Percentiles rank a stretch among this genome's conserved stretches.
Evolutionary conservation across 2,888 invertebrate genomes (phyloP).

Genomic region (Aelia acuminata): DNA sequence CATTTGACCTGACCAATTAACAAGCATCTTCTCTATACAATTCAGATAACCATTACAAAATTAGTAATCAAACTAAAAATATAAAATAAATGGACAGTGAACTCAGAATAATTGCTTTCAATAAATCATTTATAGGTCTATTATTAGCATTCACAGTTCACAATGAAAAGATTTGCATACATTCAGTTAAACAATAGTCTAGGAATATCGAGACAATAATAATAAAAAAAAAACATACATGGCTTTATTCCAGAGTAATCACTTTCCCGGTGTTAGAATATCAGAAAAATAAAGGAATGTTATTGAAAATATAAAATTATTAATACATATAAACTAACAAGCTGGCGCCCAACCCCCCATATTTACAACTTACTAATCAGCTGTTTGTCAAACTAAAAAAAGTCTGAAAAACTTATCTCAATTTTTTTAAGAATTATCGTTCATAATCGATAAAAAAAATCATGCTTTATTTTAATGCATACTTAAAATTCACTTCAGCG

Average conservation of each 20-base stretch:
- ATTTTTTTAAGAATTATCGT: not conserved
- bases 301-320: slow-evolving; percentile 17
- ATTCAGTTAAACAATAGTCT: not conserved
- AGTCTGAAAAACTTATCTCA: not conserved
- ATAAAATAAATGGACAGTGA: not conserved
- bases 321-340: slow-evolving; percentile 43
- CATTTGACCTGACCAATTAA: slow-evolving; percentile 53
- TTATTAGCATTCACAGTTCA: slow-evolving; percentile 41
- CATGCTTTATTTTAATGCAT: not conserved
- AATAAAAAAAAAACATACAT: slow-evolving; percentile 50
- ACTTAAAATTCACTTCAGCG: not conserved
- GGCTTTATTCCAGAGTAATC: slow-evolving; percentile 35
- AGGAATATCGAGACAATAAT: not conserved
- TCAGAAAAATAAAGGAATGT: slow-evolving; percentile 53
- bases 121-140: slow-evolving; percentile 8
- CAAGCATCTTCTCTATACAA: not conserved
- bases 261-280: not conserved
- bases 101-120: not conserved
- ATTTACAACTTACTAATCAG: slow-evolving; percentile 4
- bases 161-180: not conserved
- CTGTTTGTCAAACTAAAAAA: not conserved
- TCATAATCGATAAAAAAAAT: not conserved
- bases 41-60: not conserved
- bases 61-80: not conserved
- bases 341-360: slow-evolving; percentile 55